Evolutionary conservation across 2,797 vertebrate species (phyloP).

Genomic region (Characodon lateralis): DNA sequence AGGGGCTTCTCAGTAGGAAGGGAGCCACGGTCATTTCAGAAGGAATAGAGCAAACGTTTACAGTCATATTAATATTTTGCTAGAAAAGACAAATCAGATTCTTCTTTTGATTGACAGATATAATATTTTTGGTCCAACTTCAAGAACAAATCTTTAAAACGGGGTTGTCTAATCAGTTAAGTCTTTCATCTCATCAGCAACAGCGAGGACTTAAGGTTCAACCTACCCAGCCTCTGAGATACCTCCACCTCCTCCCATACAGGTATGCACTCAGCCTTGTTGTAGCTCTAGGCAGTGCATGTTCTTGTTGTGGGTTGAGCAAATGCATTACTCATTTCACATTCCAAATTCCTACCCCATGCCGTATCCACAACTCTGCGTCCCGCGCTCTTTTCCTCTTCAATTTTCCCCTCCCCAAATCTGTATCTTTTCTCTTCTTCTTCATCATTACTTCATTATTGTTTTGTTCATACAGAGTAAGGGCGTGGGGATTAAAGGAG

Average conservation of each 20-base stretch:
- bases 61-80: neutral
- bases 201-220: slow-evolving; percentile 37
- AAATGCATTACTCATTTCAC: slow-evolving; percentile 85
- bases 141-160: slow-evolving; percentile 42
- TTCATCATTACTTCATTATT: slow-evolving; percentile 25
- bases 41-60: slow-evolving; percentile 24
- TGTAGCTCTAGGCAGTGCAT: slow-evolving; percentile 81
- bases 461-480: slow-evolving; percentile 24
- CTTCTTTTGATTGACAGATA: neutral
- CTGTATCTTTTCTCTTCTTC: slow-evolving; percentile 30
- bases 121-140: neutral
- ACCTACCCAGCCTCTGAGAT: slow-evolving; percentile 40
- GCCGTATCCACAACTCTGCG: slow-evolving; percentile 64
- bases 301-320: slow-evolving; percentile 86
- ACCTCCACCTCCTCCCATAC: slow-evolving; percentile 50
- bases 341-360: slow-evolving; percentile 82
- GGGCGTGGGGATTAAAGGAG: slow-evolving; percentile 45
- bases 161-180: slow-evolving; percentile 36
- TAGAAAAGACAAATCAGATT: neutral
- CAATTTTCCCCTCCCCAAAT: slow-evolving; percentile 26
- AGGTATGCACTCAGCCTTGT: slow-evolving; percentile 81
- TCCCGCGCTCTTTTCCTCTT: slow-evolving; percentile 18
- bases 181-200: slow-evolving; percentile 40
- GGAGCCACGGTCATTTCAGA: slow-evolving; percentile 8
- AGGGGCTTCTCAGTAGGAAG: slow-evolving; percentile 66